Base-by-base conservation (phyloP, 2,888 invertebrate genomes). In the Chymomyza procnemis region DNA sequence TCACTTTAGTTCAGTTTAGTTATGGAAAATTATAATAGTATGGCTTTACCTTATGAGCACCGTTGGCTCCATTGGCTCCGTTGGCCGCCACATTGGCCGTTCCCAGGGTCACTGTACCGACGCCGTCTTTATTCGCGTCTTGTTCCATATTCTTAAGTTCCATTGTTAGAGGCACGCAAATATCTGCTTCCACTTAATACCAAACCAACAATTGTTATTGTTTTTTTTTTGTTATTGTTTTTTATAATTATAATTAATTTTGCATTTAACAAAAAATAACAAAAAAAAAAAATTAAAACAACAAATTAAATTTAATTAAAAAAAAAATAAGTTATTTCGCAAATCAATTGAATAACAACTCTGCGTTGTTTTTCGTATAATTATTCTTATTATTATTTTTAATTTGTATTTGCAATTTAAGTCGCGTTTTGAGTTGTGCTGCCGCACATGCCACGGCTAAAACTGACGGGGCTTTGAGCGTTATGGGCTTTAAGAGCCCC, bases 391-490 rank as follows among this genome's bases (percentile, higher is more conserved):
- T 72, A 26, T 22, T 6, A 3, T 14, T 41, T 21, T 9, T 8
- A 9, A 50, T n/a, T 65, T 16, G 57, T 46, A 16, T 2, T 52
- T 73, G 26, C 26, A 30, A 19, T 46, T 57, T 61, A 59, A 67
- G 59, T 66, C 63, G 74, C 70, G 69, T 47, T 68, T 63, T 67
- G 68, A 77, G 74, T 65, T 81, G 85, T 78, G 82, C 47, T 78
- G 85, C 81, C 74, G 78, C 68, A 69, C 78, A 81, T 78, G 81
- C 82, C 85, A 78, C 85, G 82, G 85, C 78, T 84, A 62, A 71
- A 84, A 81, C 81, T 81, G 76, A 81, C 70, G 67, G 71, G 57
- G 62, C 60, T 61, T 41, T 59, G 61, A 60, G 71, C 76, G 78
- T 64, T 68, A 54, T 69, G 67, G 73, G 82, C 85, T 81, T 80